These are phyloP conservation scores for Micromussa lordhowensis DNA, from an alignment of 92 coral and sea anemone genomes.

Conservation along the genomic window DNA sequence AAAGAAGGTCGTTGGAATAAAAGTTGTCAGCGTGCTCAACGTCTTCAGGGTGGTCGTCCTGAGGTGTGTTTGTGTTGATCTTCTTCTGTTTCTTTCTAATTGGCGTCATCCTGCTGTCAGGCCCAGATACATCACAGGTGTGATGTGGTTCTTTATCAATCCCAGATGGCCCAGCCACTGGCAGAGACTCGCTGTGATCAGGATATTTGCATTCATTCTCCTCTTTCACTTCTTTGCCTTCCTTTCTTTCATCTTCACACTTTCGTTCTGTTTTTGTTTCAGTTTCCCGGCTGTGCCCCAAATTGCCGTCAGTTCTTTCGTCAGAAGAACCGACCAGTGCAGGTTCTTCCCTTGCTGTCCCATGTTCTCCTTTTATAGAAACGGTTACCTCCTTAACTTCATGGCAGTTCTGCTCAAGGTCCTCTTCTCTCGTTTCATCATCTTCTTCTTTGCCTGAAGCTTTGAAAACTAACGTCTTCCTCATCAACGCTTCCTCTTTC, in stretches of 20 bases:
- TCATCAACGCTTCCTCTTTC: background rate
- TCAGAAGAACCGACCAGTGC: background rate
- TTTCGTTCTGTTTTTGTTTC: background rate
- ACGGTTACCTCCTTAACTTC: background rate
- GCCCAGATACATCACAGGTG: background rate
- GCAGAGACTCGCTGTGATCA: background rate
- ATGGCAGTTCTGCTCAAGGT: background rate
- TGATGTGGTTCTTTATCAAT: background rate
- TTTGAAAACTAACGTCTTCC: background rate
- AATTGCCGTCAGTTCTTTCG: background rate
- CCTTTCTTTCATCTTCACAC: background rate
- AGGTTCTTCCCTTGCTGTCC: background rate
- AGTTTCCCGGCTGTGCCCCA: background rate
- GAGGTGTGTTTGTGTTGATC: background rate
- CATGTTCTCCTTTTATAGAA: background rate
- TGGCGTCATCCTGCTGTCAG: background rate
- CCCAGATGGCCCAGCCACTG: background rate
- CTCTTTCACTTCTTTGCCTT: background rate
- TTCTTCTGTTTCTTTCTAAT: background rate
- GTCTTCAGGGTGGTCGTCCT: background rate
- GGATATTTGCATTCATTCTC: background rate
- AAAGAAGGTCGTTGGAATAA: background rate
- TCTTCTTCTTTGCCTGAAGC: background rate
- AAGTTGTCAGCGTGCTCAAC: background rate
- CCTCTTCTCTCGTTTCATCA: background rate